Base-by-base conservation (phyloP, 2,797 vertebrate genomes). In the Enteromius mattozi region DNA sequence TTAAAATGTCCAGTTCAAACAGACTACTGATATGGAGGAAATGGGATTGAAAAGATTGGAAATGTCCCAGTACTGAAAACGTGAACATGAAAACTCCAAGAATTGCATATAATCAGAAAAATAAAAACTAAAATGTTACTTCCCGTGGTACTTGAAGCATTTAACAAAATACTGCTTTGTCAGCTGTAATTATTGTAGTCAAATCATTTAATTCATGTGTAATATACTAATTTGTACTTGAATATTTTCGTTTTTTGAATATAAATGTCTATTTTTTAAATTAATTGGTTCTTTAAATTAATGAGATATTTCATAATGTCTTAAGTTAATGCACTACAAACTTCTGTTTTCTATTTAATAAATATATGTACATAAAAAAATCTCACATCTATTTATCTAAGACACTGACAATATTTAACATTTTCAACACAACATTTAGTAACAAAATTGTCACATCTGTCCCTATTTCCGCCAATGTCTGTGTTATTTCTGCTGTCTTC, bases 191-290 rank as follows among this genome's bases (percentile, higher is more conserved):
- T 54, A 56, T 71, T 83, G 19, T 83, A 78, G 76, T 80, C 24
- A 37, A 74, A 33, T 66, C n/a, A 72, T 80, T 47, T 84, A 51
- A 70, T 78, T 80, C 78, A 59, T 77, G 27, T 49, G 85, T 81
- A 30, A 51, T 47, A 72, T 77, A 61, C 51, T 84, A 45, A 86
- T 82, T 78, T 86, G 16, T 82, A 88, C 61, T 75, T 81, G n/a
- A 70, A 70, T 75, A 42, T 83, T 85, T 74, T 24, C 42, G 21
- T 66, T 78, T 82, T 45, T 78, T 74, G 3, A 70, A 74, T 82
- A 84, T 70, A 86, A 83, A 80, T 45, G 10, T 88, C n/a, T 86
- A 82, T 87, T 88, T 88, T 88, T 85, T 51, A 27, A 86, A 86
- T 27, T 7, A 37, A 16, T 30, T 45, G 47, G 40, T 72, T 40